These are phyloP conservation scores for Halichoerus grypus DNA, from an alignment of 2,113 vertebrate species.

Conservation along the genomic window DNA sequence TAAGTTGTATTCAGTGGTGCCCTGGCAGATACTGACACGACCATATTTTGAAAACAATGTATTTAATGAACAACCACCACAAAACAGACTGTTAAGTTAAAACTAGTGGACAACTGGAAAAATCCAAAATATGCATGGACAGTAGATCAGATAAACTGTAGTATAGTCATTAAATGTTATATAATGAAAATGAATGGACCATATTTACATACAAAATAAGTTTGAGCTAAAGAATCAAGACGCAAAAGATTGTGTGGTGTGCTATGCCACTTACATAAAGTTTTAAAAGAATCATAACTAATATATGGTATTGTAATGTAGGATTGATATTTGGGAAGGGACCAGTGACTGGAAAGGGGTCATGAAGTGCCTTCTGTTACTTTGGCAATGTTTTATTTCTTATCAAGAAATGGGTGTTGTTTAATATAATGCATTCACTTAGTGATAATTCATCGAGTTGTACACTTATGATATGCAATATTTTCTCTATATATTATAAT, in stretches of 20 bases:
- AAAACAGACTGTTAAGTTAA: neutral
- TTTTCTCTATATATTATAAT: neutral
- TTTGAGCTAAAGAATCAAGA: slow-evolving; percentile 9
- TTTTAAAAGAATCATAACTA: neutral
- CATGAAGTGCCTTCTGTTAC: neutral
- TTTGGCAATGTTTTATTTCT: slow-evolving; percentile 24
- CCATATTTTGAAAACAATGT: neutral
- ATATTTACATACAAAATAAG: slow-evolving; percentile 15
- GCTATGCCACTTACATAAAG: neutral
- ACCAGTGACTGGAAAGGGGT: neutral
- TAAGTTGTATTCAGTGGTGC: neutral
- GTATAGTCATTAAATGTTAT: neutral
- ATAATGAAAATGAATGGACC: neutral
- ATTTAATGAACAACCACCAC: neutral
- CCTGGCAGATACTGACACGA: neutral
- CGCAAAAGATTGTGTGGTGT: neutral
- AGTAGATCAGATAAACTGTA: neutral
- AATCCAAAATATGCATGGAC: neutral
- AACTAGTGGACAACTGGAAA: neutral
- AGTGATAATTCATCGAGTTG: neutral
- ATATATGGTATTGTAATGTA: neutral
- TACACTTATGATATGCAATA: neutral
- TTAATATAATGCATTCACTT: slow-evolving; percentile 20
- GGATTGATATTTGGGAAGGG: neutral
- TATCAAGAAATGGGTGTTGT: neutral